These are phyloP conservation scores for Scaptomyza polygonia DNA, from an alignment of 2,888 invertebrate genomes.

Conservation along the genomic window DNA sequence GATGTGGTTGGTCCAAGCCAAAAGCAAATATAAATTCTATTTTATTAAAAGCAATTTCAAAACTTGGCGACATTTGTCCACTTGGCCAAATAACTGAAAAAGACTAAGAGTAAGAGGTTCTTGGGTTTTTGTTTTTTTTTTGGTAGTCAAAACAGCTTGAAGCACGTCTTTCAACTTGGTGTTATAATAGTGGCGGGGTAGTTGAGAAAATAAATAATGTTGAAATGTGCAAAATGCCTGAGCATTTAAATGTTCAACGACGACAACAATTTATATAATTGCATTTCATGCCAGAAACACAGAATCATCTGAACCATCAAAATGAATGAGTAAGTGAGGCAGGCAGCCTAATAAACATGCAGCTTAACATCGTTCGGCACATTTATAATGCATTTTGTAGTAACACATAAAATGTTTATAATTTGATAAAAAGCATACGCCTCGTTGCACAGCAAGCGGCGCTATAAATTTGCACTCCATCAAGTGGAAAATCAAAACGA, in stretches of 20 bases:
- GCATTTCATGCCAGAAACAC: no score
- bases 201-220: constrained; percentile 48
- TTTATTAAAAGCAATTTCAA: constrained; percentile 74
- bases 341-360: constrained; percentile 61
- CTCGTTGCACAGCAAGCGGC: constrained; percentile 51
- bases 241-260: constrained; percentile 37
- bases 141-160: constrained; percentile 34
- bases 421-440: constrained; percentile 65
- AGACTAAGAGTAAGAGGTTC: not conserved
- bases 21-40: constrained; percentile 70
- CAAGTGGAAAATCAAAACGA: constrained; percentile 77
- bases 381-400: constrained; percentile 65
- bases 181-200: constrained; percentile 39
- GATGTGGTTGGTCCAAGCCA: constrained; percentile 52
- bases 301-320: no score
- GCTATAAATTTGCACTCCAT: constrained; percentile 69
- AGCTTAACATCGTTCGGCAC: constrained; percentile 42
- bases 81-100: constrained; percentile 16
- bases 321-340: constrained; percentile 5
- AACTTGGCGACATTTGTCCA: constrained; percentile 68
- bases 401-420: constrained; percentile 55
- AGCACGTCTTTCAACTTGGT: constrained; percentile 67
- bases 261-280: constrained; percentile 58
- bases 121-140: not conserved
- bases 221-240: constrained; percentile 33